Base-by-base conservation (phyloP, 2,888 invertebrate species). In the Oxytorus armatus region DNA sequence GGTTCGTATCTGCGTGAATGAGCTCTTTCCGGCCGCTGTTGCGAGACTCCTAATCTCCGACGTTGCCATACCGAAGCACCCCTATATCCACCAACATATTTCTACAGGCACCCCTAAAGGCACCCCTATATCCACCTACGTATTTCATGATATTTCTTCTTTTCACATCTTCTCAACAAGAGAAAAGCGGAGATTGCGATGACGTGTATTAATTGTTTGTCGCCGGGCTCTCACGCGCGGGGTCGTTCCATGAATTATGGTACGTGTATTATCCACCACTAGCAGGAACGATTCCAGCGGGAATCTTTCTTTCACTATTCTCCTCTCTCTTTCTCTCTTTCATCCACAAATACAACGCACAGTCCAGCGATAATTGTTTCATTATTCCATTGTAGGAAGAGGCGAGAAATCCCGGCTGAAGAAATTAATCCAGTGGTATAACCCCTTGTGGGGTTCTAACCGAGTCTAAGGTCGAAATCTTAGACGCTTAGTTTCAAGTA, bases 121-220 rank as follows among this genome's bases (percentile, higher is more conserved):
- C 8, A 10, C 8, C 18, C 18, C 61, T 14, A 63, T 36, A 18
- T 44, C 18, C n/a, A 36, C 16, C 33, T 8, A 23, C 36, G 73
- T 73, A 70, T 72, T 63, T 76, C 72, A 49, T 57, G 42, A 18
- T 57, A n/a, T 39, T 57, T 51, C 59, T 44, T 69, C 55, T 65
- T 47, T 59, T 55, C 42, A 18, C 69, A 55, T 68, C 16, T n/a
- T 44, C 36, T 16, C 51, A 29, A 16, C 39, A 14, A 14, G 36
- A 14, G 36, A 57, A 25, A n/a, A 33, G 42, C 11, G 8, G n/a
- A 51, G 69, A 42, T 61, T 18, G 11, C 25, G 36, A 47, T 33
- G 65, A 66, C 57, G 70, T 51, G 70, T 75, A 75, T 77, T 72
- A 77, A 77, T 77, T 73, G 72, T 72, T 36, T 25, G 4, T 42